Percentiles rank a stretch among this genome's conserved stretches.
Conservation (phyloP, 2,888 invertebrate species). For the Caenorhabditis sp. region DNA sequence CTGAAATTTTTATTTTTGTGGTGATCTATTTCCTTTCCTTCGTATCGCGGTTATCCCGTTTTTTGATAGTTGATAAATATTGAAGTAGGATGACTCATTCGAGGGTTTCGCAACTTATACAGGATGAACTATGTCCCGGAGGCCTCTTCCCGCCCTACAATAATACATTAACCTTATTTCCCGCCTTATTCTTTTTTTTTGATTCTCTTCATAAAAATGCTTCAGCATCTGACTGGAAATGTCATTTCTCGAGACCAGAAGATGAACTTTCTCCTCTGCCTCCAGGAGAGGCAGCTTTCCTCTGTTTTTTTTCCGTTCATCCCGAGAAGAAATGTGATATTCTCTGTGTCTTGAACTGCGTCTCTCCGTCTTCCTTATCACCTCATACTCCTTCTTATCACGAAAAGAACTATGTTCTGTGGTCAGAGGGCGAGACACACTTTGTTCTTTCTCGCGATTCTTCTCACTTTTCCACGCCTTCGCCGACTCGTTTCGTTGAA, state of each 20-base stretch:
- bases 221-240: neutral
- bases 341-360: conserved; percentile 5
- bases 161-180: neutral
- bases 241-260: conserved; percentile 12
- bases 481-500: conserved; percentile 22
- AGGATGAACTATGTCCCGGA: neutral
- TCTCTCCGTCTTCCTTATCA: conserved; percentile 8
- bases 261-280: conserved; percentile 5
- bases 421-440: conserved; percentile 11
- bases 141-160: neutral
- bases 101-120: conserved; percentile 3
- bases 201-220: neutral
- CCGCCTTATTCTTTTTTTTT: neutral
- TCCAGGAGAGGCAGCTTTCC: too few relatives aligned
- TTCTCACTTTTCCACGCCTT: conserved; percentile 13
- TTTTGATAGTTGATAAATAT: neutral
- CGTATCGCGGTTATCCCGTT: neutral
- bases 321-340: conserved; percentile 47
- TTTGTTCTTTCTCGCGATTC: neutral
- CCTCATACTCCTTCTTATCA: conserved; percentile 10
- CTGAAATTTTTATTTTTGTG: too few relatives aligned
- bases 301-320: conserved; percentile 24
- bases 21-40: too few relatives aligned
- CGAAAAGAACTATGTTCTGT: conserved; percentile 47
- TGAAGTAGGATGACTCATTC: neutral